These are phyloP conservation scores for Tachysurus fulvidraco DNA, from an alignment of 2,113 vertebrate species.

Conservation along the genomic window DNA sequence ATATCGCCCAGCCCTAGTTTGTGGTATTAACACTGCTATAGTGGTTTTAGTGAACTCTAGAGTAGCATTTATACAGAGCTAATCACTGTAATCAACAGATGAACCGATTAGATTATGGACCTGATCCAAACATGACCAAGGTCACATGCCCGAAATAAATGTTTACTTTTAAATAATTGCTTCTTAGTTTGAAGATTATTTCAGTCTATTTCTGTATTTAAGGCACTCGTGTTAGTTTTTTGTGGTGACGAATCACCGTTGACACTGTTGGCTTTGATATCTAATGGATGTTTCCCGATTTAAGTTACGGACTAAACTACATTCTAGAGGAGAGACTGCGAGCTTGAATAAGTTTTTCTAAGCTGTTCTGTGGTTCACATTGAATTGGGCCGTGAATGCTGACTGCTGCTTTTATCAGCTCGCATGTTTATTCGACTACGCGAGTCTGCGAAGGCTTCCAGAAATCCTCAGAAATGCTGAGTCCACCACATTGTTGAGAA, in stretches of 20 bases:
- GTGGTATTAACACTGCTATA: background rate
- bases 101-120: background rate
- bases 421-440: background rate
- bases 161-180: background rate
- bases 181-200: background rate
- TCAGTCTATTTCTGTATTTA: background rate
- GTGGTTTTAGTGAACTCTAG: background rate
- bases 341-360: background rate
- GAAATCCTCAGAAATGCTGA: background rate
- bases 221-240: background rate
- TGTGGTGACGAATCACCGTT: background rate
- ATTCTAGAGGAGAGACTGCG: background rate
- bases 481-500: conserved; percentile 3
- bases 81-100: background rate
- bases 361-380: background rate
- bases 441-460: background rate
- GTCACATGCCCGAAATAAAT: background rate
- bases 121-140: background rate
- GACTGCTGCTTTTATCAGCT: background rate
- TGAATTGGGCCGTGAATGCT: background rate
- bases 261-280: background rate
- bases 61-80: background rate
- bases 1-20: too few species aligned
- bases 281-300: background rate
- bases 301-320: background rate